Base-by-base conservation (phyloP, 2,888 invertebrate genomes). In the Petrolisthes cinctipes region DNA sequence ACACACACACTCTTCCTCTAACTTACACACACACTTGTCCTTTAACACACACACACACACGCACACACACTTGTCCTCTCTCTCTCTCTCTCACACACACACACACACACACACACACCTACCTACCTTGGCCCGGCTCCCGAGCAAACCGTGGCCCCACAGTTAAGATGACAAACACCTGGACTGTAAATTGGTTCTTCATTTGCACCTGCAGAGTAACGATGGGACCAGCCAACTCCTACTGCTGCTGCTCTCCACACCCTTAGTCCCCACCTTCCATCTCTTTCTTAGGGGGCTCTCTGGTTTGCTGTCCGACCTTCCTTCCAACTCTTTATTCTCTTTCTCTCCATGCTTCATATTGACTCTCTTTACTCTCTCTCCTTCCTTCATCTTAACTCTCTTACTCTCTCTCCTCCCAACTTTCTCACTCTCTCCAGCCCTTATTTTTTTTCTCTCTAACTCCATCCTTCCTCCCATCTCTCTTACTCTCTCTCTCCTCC, bases 101-200 rank as follows among this genome's bases (percentile, higher is more conserved):
- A n/a, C n/a, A n/a, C n/a, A n/a, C n/a, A n/a, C 61, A 61, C 14
- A 14, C 61, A 6, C 7, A 14, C 61, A 61, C 61, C 6, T 61
- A 61, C 61, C 6, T 14, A 61, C 61, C 61, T 61, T 61, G 14
- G 61, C 61, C 61, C 61, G 14, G 61, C 61, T 6, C 61, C 61
- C 61, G 61, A 61, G 61, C 61, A 61, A 61, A 61, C 61, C 61
- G 7, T 61, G 61, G 61, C 7, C 61, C 61, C 79, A 79, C 79
- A 79, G 17, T 79, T 53, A 51, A 79, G 79, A 14, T 79, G 79
- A 79, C 79, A 79, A 51, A 79, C 54, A 53, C 51, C 79, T 79
- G 54, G 54, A 14, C 54, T 54, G 82, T 73, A 82, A 73, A 82
- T 82, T 73, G 53, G 73, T 71, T 82, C 73, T n/a, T 82, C 82